Base-by-base conservation (phyloP, 2,113 vertebrate genomes). In the Piprites chloris region DNA sequence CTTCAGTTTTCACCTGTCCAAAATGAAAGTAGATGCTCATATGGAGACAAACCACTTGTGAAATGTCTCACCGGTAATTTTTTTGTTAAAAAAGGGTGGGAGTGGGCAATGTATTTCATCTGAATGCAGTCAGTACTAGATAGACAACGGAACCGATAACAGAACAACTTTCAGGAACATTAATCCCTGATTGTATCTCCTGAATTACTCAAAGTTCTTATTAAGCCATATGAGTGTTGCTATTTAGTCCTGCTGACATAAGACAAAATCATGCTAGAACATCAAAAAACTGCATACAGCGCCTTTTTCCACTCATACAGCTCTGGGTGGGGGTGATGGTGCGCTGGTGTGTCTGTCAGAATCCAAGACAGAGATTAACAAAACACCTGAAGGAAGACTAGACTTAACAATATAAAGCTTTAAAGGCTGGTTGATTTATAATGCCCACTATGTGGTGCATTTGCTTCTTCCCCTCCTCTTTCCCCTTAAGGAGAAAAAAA, bases 391-490 rank as follows among this genome's bases (percentile, higher is more conserved):
- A 47, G 35, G 30, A 63, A 44, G 22, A 71, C 44, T 26, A 72
- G 27, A 78, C n/a, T 73, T 78, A 27, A 72, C 9, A 24, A 32
- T n/a, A 27, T 21, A 18, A 59, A 82, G 41, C 28, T 62, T 26
- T 44, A 72, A 63, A 61, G 12, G 75, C 52, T 88, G 22, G 14
- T 61, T 86, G 85, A 87, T 61, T 85, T 63, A 61, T 41, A 90
- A 61, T 41, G 37, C 14, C 35, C 11, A 22, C n/a, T 88, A 7
- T 16, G 24, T 15, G 37, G 20, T 67, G 20, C 39, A 32, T 84
- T 77, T 74, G n/a, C 6, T 32, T 35, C 33, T 19, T 0, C 0
- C 0, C 8, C 8, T 2, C 2, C 12, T 5, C 26, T 32, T 61
- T 86, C 23, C 35, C 39, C 13, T 65, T n/a, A 77, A 69, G 27